These are phyloP conservation scores for Lithophane semibrunnea DNA, from an alignment of 2,888 invertebrate genomes.

Conservation along the genomic window DNA sequence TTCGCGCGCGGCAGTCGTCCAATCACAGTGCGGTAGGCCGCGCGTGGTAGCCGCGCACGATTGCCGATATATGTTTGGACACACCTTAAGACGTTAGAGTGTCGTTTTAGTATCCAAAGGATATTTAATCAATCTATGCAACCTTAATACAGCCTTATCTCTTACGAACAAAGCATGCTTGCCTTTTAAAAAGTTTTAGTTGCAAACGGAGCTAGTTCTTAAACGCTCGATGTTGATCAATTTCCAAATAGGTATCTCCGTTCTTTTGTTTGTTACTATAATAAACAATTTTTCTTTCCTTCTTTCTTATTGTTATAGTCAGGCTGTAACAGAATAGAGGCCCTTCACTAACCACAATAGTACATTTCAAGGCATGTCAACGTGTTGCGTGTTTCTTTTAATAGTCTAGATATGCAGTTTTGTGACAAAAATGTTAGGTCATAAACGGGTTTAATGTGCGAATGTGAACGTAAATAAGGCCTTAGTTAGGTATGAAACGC, in stretches of 20 bases:
- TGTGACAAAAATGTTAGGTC: constrained; percentile 71
- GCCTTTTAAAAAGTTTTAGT: neutral
- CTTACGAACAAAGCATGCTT: neutral
- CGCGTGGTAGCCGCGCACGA: no score
- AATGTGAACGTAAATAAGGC: constrained; percentile 48
- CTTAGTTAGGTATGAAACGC: constrained; percentile 13
- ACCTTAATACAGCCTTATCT: neutral
- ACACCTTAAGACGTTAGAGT: neutral
- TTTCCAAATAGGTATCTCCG: neutral
- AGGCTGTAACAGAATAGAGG: neutral
- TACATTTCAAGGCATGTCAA: constrained; percentile 50
- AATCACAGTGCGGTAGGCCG: no score
- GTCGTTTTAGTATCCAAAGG: neutral
- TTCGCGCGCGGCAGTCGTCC: no score
- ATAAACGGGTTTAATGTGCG: constrained; percentile 68
- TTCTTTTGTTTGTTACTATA: neutral
- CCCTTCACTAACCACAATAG: neutral
- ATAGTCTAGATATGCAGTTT: constrained; percentile 74
- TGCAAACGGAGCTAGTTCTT: neutral
- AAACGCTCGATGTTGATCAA: neutral
- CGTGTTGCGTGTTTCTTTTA: constrained; percentile 70
- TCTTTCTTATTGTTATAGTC: neutral
- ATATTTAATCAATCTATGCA: neutral
- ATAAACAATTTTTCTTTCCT: no score
- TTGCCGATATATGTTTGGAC: no score